Conservation (phyloP, 2,113 vertebrate genomes). For the Aegithalos caudatus region DNA sequence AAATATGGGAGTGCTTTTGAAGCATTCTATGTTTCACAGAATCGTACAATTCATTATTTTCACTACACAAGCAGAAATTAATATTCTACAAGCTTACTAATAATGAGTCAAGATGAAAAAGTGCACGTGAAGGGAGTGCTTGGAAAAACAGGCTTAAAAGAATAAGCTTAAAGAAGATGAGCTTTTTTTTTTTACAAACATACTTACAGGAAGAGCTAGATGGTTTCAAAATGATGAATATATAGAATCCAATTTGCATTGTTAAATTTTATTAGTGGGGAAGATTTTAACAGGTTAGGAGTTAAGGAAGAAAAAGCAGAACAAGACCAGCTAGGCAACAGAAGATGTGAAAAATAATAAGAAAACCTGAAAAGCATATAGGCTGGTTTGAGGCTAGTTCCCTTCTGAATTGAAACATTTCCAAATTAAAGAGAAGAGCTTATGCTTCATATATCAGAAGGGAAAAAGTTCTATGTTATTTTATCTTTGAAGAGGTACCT, state of each 20-base stretch:
- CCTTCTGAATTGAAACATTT: neutral
- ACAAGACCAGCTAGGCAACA: neutral
- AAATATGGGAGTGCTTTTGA: neutral
- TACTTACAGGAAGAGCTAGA: neutral
- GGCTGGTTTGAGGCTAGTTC: neutral
- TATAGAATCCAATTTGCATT: neutral
- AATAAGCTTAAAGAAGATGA: neutral
- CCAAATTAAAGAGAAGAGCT: neutral
- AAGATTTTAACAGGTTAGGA: neutral
- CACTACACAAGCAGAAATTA: neutral
- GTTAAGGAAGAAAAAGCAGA: neutral
- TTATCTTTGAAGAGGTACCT: neutral
- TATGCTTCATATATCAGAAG: neutral
- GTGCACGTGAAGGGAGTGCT: neutral
- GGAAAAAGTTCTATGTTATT: neutral
- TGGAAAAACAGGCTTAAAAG: neutral
- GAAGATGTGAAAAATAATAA: neutral
- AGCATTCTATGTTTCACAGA: neutral
- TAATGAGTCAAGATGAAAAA: neutral
- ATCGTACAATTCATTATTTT: neutral
- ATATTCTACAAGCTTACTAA: neutral
- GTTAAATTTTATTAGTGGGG: neutral
- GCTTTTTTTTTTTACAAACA: neutral
- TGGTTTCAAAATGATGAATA: neutral
- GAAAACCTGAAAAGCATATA: neutral